Evolutionary conservation across 2,113 vertebrate genomes (phyloP), one percentile per base, ranked within the genome.

Genomic region (Rostratula benghalensis): DNA sequence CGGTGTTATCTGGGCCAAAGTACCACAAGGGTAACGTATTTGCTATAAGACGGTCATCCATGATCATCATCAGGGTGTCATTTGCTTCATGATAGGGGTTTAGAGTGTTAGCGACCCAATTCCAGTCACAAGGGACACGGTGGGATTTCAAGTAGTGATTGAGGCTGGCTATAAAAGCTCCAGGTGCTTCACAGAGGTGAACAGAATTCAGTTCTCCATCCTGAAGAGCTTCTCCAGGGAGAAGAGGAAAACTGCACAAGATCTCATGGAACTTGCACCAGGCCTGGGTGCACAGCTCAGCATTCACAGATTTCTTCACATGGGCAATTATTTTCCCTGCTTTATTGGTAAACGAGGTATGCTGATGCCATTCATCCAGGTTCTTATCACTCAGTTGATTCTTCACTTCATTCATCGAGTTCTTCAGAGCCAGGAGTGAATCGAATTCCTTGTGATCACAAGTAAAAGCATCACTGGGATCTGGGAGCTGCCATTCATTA

Each of bases 241-340:
- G 97, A 79, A 99, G 97, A 20, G 92, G 67, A 79, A 99, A 99
- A 31, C 94, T 98, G 45, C 98, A 98, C 57, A 99, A 83, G 78
- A 99, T 99, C 97, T 99, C 99, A 18, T 99, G 98, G 92, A 99
- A 99, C 90, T 99, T 99, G 93, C 99, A 99, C 99, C 99, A 99
- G 0, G 99, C 99, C 93, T 99, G 99, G 31, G 99, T 99, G 90
- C 99, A 99, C 53, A 99, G 98, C 94, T 99, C 99, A 1, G 99
- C 99, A 7, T 99, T 99, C 86, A 98, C 90, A 5, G 94, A 96
- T 35, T 98, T 98, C n/a, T 98, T 98, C 18, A 99, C 98, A 0
- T 98, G 96, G 10, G 97, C 73, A 11, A 99, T 99, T 61, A 99
- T 98, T 73, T 98, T 99, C 11, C 99, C 99, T 0, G 99, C 99